Evolutionary conservation across 1,140 invertebrate genomes (phyloP), one percentile per base, ranked within the genome.

Genomic region (Ephestia elutella): DNA sequence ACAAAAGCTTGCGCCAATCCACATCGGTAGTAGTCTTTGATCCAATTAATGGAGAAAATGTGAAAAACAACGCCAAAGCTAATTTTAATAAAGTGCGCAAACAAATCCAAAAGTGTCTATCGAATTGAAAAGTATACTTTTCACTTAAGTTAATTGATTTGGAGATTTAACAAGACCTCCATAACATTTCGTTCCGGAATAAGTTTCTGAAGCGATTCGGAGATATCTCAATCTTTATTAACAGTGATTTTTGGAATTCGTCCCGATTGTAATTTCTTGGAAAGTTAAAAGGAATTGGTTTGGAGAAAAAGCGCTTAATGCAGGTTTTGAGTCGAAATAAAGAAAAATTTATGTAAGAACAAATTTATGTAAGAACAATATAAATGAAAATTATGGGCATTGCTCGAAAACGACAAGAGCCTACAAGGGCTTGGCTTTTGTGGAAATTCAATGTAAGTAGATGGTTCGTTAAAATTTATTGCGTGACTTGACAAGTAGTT

Each of bases 381-480:
- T n/a, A n/a, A n/a, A n/a, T n/a, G n/a, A n/a, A n/a, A n/a, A n/a
- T n/a, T n/a, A n/a, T n/a, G n/a, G n/a, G n/a, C n/a, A n/a, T n/a
- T 25, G 7, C 21, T 25, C 21, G 2, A 44, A 44, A 44, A 17
- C 15, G n/a, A 15, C 5, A 44, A 2, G n/a, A n/a, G 15, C 10
- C 4, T 5, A 17, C 38, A 44, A 44, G 38, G 38, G n/a, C 5
- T 7, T 44, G 13, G 2, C 38, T n/a, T 44, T 2, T 44, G 38
- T 15, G 38, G n/a, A 44, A 44, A 44, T 44, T 44, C 5, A 2
- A 15, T 15, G 38, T 44, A 44, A 9, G 2, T 44, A 44, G 38
- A 50, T 18, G 59, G 53, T 70, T 70, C 71, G 65, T 68, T 73
- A 73, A 70, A 73, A 68, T 70, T 69, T 60, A 35, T 70, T 62